Evolutionary conservation across 1,140 invertebrate genomes (phyloP), one percentile per base, ranked within the genome.

Genomic region (Atta texana): DNA sequence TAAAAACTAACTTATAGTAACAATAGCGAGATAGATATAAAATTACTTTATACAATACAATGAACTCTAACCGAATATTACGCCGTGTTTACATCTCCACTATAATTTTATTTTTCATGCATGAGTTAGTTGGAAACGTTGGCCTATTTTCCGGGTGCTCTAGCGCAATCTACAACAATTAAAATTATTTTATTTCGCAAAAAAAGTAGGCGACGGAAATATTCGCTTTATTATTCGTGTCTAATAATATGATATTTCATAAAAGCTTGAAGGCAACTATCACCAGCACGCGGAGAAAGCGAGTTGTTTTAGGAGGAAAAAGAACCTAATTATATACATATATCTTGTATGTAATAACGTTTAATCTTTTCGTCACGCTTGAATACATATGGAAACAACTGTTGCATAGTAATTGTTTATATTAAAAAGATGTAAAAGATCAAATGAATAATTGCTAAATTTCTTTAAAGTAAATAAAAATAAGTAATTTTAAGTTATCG

Each of bases 191-290:
- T 44, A 61, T 88, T 81, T 61, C 64, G 87, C 24, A 88, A 80
- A 76, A 71, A 89, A 16, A 18, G 69, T 51, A 53, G 72, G 78
- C 82, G 75, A 81, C 63, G 44, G 55, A 88, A 88, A 86, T 57
- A 34, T 88, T 69, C 74, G 28, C 28, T 86, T 89, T 89, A 89
- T 71, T 71, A 71, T 61, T 61, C 64, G 51, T 76, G 34, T 80
- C 75, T 28, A 89, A 88, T 88, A 53, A 77, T 61, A 21, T n/a
- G 34, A 85, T 88, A 85, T 85, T 28, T 88, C 28, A 18, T 53
- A 55, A 71, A 88, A 57, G 2, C 14, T 84, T 31, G 7, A 59
- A 75, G 39, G 39, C 39, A 59, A 59, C 69, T 75, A 24, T 59
- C 80, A 72, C 14, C 24, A 16, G 16, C 18, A 74, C 24, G 55